A percentile compares a stretch with the other conserved stretches of the same genome.
Evolutionary conservation across 1,140 invertebrate species (phyloP).

Genomic region (Dendroctonus valens): DNA sequence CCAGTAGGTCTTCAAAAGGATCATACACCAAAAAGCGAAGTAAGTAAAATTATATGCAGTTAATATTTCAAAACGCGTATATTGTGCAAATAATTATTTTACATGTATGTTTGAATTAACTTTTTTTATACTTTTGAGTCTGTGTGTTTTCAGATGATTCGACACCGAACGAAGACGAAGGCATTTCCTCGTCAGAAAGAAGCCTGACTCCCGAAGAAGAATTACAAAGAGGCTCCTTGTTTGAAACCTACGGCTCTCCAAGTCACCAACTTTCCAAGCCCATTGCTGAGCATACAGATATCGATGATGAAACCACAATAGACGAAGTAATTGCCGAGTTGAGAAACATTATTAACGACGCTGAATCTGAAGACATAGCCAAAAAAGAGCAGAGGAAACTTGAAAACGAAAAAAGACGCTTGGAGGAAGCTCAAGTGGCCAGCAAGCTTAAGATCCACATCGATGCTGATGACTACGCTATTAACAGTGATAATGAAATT

Average conservation of each 20-base stretch:
- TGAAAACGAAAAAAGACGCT: constrained; percentile 50
- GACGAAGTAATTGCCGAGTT: constrained; percentile 85
- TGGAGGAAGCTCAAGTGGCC: constrained; percentile 39
- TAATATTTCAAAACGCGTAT: too few relatives aligned
- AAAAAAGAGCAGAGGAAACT: constrained; percentile 50
- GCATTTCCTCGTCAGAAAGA: constrained; percentile 79
- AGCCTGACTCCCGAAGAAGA: constrained; percentile 68
- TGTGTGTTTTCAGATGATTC: constrained; percentile 55
- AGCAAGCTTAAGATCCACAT: constrained; percentile 44
- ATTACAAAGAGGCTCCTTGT: constrained; percentile 59
- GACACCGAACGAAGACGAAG: constrained; percentile 81
- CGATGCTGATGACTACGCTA: constrained; percentile 40
- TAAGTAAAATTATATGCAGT: constrained; percentile 6
- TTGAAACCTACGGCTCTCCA: constrained; percentile 61
- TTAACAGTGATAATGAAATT: constrained; percentile 56
- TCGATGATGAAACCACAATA: constrained; percentile 79
- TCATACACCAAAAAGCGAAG: constrained; percentile 32
- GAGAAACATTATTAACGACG: constrained; percentile 80
- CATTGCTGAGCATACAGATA: constrained; percentile 31
- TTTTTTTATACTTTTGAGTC: constrained; percentile 9
- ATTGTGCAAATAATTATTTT: too few relatives aligned
- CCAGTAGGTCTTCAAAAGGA: constrained; percentile 34
- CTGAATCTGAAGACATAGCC: constrained; percentile 68
- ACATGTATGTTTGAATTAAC: constrained; percentile 1
- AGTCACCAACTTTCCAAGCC: constrained; percentile 51